Evolutionary conservation across 1,140 invertebrate species (phyloP).

Genomic region (Microplitis mediator): DNA sequence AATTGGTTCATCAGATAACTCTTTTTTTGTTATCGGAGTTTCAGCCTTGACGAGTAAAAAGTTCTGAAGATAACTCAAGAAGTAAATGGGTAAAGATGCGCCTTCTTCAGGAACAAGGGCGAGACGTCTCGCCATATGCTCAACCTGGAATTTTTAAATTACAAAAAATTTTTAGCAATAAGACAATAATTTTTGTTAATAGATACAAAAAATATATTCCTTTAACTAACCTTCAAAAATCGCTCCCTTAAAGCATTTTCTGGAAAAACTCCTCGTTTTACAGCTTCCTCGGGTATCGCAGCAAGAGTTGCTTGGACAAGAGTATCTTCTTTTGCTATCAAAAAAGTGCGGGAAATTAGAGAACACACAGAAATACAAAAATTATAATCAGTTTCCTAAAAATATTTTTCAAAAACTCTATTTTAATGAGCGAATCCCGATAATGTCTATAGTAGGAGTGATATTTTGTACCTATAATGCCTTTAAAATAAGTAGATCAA

Average conservation of each 20-base stretch:
- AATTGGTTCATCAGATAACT: slow-evolving; percentile 73
- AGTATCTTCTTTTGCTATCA: slow-evolving; percentile 68
- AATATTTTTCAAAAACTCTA: slow-evolving; percentile 24
- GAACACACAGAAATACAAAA: too few relatives aligned
- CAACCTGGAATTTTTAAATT: slow-evolving; percentile 61
- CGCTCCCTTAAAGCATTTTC: slow-evolving; percentile 83
- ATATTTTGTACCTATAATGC: too few relatives aligned
- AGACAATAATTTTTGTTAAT: not conserved
- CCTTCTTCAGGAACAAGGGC: slow-evolving; percentile 83
- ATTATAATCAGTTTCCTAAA: not conserved
- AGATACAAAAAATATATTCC: slow-evolving; percentile 20
- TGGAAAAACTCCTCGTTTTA: slow-evolving; percentile 81
- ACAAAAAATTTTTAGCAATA: not conserved
- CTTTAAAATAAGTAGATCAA: too few relatives aligned
- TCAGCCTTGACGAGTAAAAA: slow-evolving; percentile 71
- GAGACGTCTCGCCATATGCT: slow-evolving; percentile 73
- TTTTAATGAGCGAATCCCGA: too few relatives aligned
- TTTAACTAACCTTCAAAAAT: slow-evolving; percentile 75
- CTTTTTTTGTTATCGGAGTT: slow-evolving; percentile 70
- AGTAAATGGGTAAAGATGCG: slow-evolving; percentile 79
- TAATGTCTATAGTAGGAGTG: too few relatives aligned
- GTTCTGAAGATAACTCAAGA: slow-evolving; percentile 88
- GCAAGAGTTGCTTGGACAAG: slow-evolving; percentile 76
- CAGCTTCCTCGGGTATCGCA: slow-evolving; percentile 77
- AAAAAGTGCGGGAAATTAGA: slow-evolving; percentile 5